These are phyloP conservation scores for Homalodisca vitripennis DNA, from an alignment of 1,140 invertebrate species.

Conservation along the genomic window DNA sequence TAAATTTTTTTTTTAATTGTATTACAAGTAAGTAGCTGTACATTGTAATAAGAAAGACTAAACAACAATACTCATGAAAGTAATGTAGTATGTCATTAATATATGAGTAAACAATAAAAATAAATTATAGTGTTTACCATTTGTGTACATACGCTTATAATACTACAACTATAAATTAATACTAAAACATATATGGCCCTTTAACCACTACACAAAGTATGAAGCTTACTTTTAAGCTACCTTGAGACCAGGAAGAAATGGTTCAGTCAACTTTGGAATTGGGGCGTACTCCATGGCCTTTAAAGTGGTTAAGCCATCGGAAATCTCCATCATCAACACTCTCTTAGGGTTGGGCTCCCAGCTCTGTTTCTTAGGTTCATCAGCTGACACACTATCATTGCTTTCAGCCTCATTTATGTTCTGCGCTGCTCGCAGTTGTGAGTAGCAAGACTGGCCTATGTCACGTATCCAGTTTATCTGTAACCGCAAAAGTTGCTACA, in stretches of 20 bases:
- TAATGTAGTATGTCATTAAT: background rate
- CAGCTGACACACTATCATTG: constrained; percentile 53
- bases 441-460: constrained; percentile 59
- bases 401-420: constrained; percentile 39
- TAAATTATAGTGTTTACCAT: no score
- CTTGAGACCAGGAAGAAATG: constrained; percentile 64
- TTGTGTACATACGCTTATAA: no score
- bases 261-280: constrained; percentile 59
- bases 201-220: background rate
- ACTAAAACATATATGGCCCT: background rate
- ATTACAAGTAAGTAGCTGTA: no score
- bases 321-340: constrained; percentile 68
- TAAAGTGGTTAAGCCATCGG: constrained; percentile 71
- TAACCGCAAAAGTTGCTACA: no score
- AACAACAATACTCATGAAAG: no score
- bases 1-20: no score
- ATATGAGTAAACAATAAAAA: background rate
- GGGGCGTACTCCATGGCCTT: constrained; percentile 71
- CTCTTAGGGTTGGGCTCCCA: constrained; percentile 47
- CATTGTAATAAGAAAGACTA: no score
- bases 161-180: no score
- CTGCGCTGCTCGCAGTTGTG: constrained; percentile 60
- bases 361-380: constrained; percentile 47
- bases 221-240: constrained; percentile 42
- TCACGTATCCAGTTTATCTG: constrained; percentile 57